These are phyloP conservation scores for Phanerotoma sp. DNA, from an alignment of 2,888 invertebrate genomes.

Conservation along the genomic window DNA sequence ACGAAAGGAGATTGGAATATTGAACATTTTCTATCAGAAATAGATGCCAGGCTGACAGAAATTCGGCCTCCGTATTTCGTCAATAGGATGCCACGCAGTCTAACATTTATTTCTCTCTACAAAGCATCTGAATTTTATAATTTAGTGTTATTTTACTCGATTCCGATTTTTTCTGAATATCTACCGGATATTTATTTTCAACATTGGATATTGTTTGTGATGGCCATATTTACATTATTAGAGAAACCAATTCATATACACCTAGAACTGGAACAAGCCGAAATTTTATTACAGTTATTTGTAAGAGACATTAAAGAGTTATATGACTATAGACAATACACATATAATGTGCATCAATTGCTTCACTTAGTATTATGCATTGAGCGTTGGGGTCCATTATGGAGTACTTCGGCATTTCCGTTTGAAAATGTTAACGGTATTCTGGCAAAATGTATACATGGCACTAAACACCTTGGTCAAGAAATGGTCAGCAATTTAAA, in stretches of 20 bases:
- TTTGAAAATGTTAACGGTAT: slow-evolving; percentile 36
- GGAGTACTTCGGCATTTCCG: slow-evolving; percentile 32
- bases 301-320: slow-evolving; percentile 29
- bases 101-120: slow-evolving; percentile 16
- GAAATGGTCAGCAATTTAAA: slow-evolving; percentile 29
- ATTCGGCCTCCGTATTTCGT: slow-evolving; percentile 28
- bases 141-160: slow-evolving; percentile 33
- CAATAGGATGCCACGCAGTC: slow-evolving; percentile 21
- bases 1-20: slow-evolving; percentile 30
- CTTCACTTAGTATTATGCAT: slow-evolving; percentile 30
- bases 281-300: slow-evolving; percentile 27
- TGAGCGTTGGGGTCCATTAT: slow-evolving; percentile 34
- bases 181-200: slow-evolving; percentile 29
- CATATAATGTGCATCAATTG: slow-evolving; percentile 36
- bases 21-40: slow-evolving; percentile 18
- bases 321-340: slow-evolving; percentile 28
- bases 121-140: slow-evolving; percentile 35
- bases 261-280: slow-evolving; percentile 26
- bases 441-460: slow-evolving; percentile 30
- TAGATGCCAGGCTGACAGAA: slow-evolving; percentile 23
- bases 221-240: slow-evolving; percentile 26
- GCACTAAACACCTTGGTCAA: slow-evolving; percentile 27
- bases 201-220: slow-evolving; percentile 34
- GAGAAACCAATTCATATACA: slow-evolving; percentile 19
- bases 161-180: slow-evolving; percentile 27